Percentiles rank a stretch among this genome's conserved stretches.
Conservation (phyloP, 2,113 vertebrate genomes). For the Podiceps cristatus region DNA sequence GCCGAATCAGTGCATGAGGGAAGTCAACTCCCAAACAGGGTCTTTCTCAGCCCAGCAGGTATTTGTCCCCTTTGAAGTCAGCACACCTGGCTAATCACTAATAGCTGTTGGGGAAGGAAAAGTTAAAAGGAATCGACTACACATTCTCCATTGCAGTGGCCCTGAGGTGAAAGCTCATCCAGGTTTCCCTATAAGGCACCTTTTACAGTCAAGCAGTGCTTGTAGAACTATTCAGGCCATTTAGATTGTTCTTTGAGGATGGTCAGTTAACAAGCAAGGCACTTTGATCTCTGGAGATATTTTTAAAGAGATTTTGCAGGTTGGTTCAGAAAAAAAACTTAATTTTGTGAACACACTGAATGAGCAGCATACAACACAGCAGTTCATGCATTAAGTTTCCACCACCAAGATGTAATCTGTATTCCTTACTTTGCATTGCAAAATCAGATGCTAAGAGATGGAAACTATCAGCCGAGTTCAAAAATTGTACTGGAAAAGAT, state of each 20-base stretch:
- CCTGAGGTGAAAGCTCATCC: neutral
- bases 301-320: neutral
- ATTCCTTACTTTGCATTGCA: neutral
- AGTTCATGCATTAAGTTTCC: neutral
- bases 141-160: accelerated
- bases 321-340: neutral
- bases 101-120: slow-evolving; percentile 56
- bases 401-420: neutral
- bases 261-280: neutral
- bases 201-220: accelerated
- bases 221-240: neutral
- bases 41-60: slow-evolving; percentile 42
- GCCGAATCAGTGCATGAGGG: neutral
- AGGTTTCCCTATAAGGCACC: neutral
- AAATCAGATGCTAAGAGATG: neutral
- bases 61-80: slow-evolving; percentile 79
- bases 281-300: neutral
- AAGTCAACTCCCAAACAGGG: neutral
- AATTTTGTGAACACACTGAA: neutral
- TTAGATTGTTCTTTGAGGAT: neutral
- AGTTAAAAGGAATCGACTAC: neutral
- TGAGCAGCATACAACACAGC: accelerated
- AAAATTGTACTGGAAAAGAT: accelerated
- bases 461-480: neutral
- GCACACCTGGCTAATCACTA: slow-evolving; percentile 79